These are phyloP conservation scores for Penaeus monodon DNA, from an alignment of 2,888 invertebrate species.

Conservation along the genomic window DNA sequence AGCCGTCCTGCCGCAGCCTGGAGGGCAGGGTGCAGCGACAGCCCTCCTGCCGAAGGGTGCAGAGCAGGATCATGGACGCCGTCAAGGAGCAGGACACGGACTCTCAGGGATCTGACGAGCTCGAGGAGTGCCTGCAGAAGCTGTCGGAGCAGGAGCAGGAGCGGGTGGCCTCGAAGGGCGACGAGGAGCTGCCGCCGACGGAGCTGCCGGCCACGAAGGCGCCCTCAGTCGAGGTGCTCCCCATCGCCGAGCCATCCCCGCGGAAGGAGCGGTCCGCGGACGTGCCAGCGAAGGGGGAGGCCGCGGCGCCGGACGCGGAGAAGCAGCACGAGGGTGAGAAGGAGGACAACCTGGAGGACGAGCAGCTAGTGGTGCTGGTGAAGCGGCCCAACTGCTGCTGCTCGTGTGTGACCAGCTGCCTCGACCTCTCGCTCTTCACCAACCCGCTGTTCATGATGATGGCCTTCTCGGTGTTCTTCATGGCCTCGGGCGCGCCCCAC, in stretches of 20 bases:
- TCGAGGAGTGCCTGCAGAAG: background rate
- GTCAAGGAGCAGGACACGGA: conserved; percentile 23
- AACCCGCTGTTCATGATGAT: conserved; percentile 80
- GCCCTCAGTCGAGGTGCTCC: too few species aligned
- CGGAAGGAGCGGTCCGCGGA: too few species aligned
- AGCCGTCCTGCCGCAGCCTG: conserved; percentile 34
- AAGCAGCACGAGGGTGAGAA: conserved; percentile 62
- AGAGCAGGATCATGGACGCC: conserved; percentile 43
- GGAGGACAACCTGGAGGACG: conserved; percentile 60
- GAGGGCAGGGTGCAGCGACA: conserved; percentile 29
- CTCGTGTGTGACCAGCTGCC: conserved; percentile 69
- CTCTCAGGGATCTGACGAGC: background rate
- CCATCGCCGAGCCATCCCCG: too few species aligned
- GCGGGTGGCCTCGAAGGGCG: too few species aligned
- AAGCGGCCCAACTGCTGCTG: conserved; percentile 17
- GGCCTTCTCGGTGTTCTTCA: conserved; percentile 80
- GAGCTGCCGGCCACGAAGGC: too few species aligned
- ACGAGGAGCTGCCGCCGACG: too few species aligned
- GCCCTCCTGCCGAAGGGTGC: conserved; percentile 34
- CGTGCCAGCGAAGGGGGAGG: conserved; percentile 28
- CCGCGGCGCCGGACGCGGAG: conserved; percentile 45
- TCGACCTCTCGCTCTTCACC: conserved; percentile 79
- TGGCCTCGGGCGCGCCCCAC: conserved; percentile 84
- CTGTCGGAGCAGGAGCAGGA: too few species aligned
- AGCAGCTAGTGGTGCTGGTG: conserved; percentile 39